phyloP scores from a whole-genome alignment of 2,113 vertebrate genomes.

The Brachyhypopomus occidentalis region DNA sequence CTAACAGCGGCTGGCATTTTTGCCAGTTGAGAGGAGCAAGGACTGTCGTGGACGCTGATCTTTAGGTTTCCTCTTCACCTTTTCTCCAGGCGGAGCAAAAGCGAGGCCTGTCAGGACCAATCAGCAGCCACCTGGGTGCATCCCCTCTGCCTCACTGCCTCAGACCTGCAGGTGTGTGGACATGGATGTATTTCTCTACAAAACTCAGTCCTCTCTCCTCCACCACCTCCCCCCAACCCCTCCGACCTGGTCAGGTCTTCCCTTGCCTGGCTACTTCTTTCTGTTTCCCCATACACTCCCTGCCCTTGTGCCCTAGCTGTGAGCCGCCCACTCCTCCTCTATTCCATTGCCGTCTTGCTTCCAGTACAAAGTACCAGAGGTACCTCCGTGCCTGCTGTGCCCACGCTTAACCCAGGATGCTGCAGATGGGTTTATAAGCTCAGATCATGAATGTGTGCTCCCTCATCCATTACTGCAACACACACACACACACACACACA shows the following conservation, averaged over 20 bases:
- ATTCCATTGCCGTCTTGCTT: too few species aligned
- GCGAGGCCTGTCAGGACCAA: constrained; percentile 41
- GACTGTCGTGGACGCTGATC: constrained; percentile 28
- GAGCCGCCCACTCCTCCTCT: too few species aligned
- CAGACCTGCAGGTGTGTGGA: not conserved
- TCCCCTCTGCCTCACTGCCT: constrained; percentile 1
- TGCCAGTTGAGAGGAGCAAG: constrained; percentile 37
- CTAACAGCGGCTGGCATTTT: constrained; percentile 44
- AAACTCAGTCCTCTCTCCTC: not conserved
- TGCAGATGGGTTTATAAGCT: not conserved
- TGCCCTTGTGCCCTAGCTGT: too few species aligned
- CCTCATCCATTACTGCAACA: too few species aligned
- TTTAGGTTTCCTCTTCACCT: constrained; percentile 51
- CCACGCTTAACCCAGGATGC: not conserved
- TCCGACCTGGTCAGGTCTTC: constrained; percentile 11
- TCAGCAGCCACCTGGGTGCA: constrained; percentile 39
- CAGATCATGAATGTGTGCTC: not conserved
- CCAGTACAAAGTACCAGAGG: too few species aligned
- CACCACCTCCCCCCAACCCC: not conserved
- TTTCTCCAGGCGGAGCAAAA: constrained; percentile 48
- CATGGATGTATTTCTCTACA: constrained; percentile 13
- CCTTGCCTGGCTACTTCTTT: not conserved
- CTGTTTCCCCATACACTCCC: too few species aligned
- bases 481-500: too few species aligned
- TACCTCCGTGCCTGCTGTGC: too few species aligned